Conservation (phyloP, 1,140 invertebrate genomes). For the Lepeophtheirus salmonis region DNA sequence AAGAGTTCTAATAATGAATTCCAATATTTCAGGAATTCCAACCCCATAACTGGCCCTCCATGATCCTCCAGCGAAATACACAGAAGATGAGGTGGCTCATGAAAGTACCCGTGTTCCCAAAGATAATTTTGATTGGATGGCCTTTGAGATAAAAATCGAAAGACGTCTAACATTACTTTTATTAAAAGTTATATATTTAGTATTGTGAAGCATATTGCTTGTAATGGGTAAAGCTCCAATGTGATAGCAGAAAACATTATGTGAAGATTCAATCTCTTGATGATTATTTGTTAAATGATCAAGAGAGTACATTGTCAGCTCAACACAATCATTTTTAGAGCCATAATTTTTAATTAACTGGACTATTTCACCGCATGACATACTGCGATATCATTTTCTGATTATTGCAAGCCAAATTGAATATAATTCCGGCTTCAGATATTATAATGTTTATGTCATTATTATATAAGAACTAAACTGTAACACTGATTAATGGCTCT, state of each 20-base stretch:
- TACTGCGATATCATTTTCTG: conserved; percentile 78
- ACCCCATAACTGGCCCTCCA: conserved; percentile 53
- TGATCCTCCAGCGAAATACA: conserved; percentile 20
- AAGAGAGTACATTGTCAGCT: conserved; percentile 51
- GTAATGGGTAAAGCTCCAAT: conserved; percentile 83
- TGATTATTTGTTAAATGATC: conserved; percentile 90
- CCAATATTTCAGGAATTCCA: conserved; percentile 93
- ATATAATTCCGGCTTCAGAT: conserved; percentile 90
- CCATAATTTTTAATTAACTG: conserved; percentile 80
- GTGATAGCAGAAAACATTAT: conserved; percentile 81
- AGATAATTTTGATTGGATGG: conserved; percentile 82
- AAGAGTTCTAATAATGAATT: conserved; percentile 85
- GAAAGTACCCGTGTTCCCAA: conserved; percentile 79
- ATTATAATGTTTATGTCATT: conserved; percentile 89
- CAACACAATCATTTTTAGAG: conserved; percentile 91
- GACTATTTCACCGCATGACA: conserved; percentile 77
- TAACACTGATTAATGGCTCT: conserved; percentile 48
- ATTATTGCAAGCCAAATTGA: conserved; percentile 97
- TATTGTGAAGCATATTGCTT: background rate
- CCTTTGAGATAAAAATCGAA: conserved; percentile 85
- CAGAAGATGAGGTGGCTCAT: conserved; percentile 75
- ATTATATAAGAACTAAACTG: conserved; percentile 73
- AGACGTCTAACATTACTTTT: conserved; percentile 51
- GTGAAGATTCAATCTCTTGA: conserved; percentile 80
- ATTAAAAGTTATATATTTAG: conserved; percentile 86